Evolutionary conservation across 2,797 vertebrate genomes (phyloP).

Genomic region (Hephaestus fuliginosus): DNA sequence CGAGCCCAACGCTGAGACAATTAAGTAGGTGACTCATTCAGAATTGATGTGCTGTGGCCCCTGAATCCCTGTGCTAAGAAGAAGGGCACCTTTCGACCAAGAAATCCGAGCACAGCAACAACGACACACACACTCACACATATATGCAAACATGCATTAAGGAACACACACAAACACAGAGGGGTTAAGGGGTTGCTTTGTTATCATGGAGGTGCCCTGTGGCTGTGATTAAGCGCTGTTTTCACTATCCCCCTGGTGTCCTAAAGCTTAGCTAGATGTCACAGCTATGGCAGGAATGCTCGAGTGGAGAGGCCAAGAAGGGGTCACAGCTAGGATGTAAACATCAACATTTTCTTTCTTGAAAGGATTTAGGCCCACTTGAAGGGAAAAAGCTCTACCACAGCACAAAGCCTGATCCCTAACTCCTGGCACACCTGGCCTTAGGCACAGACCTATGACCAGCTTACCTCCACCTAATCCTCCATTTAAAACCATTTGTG

Average conservation of each 20-base stretch:
- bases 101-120: conserved; percentile 28
- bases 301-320: conserved; percentile 79
- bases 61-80: conserved; percentile 63
- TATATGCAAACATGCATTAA: conserved; percentile 62
- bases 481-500: conserved; percentile 71
- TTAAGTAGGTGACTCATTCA: conserved; percentile 59
- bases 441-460: conserved; percentile 76
- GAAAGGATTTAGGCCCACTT: conserved; percentile 85
- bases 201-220: conserved; percentile 83
- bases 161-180: conserved; percentile 70
- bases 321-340: conserved; percentile 87
- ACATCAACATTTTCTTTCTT: conserved; percentile 89
- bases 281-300: conserved; percentile 88
- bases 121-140: conserved; percentile 30
- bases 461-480: conserved; percentile 75
- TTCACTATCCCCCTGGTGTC: conserved; percentile 84
- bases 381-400: conserved; percentile 76
- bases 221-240: conserved; percentile 86
- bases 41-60: conserved; percentile 55
- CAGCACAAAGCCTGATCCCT: conserved; percentile 81
- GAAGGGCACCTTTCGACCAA: conserved; percentile 27
- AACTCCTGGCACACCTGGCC: conserved; percentile 75
- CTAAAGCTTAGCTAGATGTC: conserved; percentile 86
- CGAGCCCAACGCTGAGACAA: conserved; percentile 40
- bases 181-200: conserved; percentile 82